Evolutionary conservation across 2,888 invertebrate genomes (phyloP), one percentile per base, ranked within the genome.

Genomic region (Melolontha melolontha): DNA sequence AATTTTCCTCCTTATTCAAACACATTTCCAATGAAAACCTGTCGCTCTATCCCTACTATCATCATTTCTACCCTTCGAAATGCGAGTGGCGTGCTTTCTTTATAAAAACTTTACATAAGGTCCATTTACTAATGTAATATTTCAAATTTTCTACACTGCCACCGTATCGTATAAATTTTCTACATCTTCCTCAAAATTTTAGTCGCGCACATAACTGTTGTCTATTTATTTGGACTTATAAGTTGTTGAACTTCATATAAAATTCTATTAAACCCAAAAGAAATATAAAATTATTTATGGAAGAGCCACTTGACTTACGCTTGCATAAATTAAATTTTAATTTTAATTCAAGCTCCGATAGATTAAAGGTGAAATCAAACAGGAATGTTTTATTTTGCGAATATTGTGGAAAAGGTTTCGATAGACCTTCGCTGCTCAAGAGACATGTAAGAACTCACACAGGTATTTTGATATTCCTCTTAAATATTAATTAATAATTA

Each of bases 361-460:
- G 59, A 27, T 50, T 54, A 41, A 67, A 63, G 55, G 39, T 40
- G 22, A 64, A 51, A 11, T 14, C 44, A 4, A 47, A 64, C 22
- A 69, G 72, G 66, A 63, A 66, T 59, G 16, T 51, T 40, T 64
- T 96, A 75, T 94, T 94, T 4, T 96, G 96, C 80, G 92, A 94
- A 83, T 92, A 94, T 50, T 96, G 96, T 80, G 92, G 92, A 70
- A 96, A 96, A 83, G 92, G 93, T 27, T 96, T 96, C 81, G 96
- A 96, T 83, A 86, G 96, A 72, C 96, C 96, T 0, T 95, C 95
- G 41, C 85, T 96, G 62, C 86, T 96, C 63, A 95, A 95, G 81
- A 87, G 96, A 75, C 96, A 96, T 83, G 93, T 95, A 90, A 86
- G 96, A 79, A 96, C 96, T 47, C 96, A 96, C 82, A 96, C 96